Base-by-base conservation (phyloP, 1,140 invertebrate species). In the Drosophila bocqueti region DNA sequence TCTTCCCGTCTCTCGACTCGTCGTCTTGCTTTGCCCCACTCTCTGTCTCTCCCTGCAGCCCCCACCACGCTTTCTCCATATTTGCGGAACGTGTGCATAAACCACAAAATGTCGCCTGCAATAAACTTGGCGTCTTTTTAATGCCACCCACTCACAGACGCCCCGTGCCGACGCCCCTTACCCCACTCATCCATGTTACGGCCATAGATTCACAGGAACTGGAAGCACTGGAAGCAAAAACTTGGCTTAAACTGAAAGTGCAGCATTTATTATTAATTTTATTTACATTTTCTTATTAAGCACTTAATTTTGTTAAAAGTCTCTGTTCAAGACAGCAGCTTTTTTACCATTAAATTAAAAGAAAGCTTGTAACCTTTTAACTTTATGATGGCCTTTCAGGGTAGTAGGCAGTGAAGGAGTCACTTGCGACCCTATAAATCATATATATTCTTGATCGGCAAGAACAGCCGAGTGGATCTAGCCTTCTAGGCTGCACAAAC, bases 31-130 rank as follows among this genome's bases (percentile, higher is more conserved):
- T 5, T n/a, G 49, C 60, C 55, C 31, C 36, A 34, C 18, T 60
- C 24, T 18, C 18, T 9, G 16, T 13, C 11, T 8, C 11, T 1
- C 34, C 9, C 34, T 18, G 15, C 15, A n/a, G 4, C n/a, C 16
- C 29, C 18, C 63, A 18, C 18, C 63, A 18, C 49, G 10, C 63
- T 46, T 34, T 71, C 46, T 60, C 31, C 54, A 40, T 57, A 57
- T 73, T 57, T 90, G 73, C 73, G 71, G 74, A 81, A 90, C 85
- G 84, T 90, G 84, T 90, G 78, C 85, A 90, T 90, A 90, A 84
- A 79, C 85, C 84, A 87, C 84, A 87, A 84, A 90, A 89, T 89
- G 85, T 85, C 84, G 85, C 75, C 74, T 90, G 84, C 81, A 78
- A 90, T 89, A 90, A 89, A 84, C 74, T 65, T 73, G 73, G 68